Base-by-base conservation (phyloP, 2,113 vertebrate genomes). In the Amphilophus citrinellus region DNA sequence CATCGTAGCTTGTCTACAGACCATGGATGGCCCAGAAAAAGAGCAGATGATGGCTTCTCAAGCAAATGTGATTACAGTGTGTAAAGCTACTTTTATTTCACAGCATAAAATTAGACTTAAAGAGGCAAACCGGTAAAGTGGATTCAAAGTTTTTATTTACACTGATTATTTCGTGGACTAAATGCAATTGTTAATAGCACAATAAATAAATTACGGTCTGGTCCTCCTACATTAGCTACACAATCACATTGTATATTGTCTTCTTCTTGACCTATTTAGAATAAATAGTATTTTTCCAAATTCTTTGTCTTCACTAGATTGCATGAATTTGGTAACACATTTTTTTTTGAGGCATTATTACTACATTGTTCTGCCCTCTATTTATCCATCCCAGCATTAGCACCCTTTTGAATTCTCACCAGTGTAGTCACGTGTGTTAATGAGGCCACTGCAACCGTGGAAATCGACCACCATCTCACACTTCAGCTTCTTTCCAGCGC, bases 11-110 rank as follows among this genome's bases (percentile, higher is more conserved):
- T 93, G 94, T 95, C 94, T 92, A 84, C 93, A 93, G 91, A 95
- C 94, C 94, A 91, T 87, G 87, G 92, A 93, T 93, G 89, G 90
- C 94, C 94, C 91, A 94, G 93, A 94, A 93, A 95, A 80, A 87
- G 83, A 93, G 78, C 93, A 95, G 94, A 95, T 92, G 92, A 95
- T 86, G 63, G 82, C 85, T 94, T 92, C 90, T 94, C 93, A 94
- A 91, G 93, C 81, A 80, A 87, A 89, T 20, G 80, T 77, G 59
- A 77, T 77, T 20, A 53, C 50, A 22, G 76, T 5, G 47, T 80
- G 53, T 88, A 66, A 88, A 83, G 88, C 27, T 35, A 82, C 60
- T 80, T 88, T 83, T 83, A 79, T 88, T 81, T 73, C 68, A 47
- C 47, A 20, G 32, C 18, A 61, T 30, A 10, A 27, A 82, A 77